phyloP scores from a whole-genome alignment of 1,140 invertebrate genomes.

The Brachionus plicatilis region DNA sequence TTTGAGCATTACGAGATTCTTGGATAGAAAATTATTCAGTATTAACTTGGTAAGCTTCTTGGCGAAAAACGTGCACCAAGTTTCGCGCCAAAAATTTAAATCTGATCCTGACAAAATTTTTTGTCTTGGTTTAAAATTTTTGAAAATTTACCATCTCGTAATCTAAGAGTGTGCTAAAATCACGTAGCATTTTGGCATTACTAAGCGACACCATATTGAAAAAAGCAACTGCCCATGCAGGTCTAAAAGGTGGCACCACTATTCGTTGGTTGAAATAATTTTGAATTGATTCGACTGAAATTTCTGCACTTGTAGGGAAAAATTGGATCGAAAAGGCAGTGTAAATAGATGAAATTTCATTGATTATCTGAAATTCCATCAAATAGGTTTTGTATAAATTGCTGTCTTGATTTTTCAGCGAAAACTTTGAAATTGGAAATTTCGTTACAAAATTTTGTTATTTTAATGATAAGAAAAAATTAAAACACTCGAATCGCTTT shows the following conservation, averaged over 20 bases:
- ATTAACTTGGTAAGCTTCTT: no score
- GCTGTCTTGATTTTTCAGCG: background rate
- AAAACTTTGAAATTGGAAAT: background rate
- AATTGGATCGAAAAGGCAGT: constrained; percentile 7
- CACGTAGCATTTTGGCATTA: background rate
- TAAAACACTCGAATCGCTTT: background rate
- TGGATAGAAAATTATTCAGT: background rate
- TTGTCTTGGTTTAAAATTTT: background rate
- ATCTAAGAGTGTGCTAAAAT: background rate
- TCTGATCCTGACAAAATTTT: background rate
- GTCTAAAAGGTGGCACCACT: background rate
- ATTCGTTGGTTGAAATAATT: constrained; percentile 20
- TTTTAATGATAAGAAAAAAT: background rate
- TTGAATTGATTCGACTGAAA: background rate
- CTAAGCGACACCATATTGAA: background rate
- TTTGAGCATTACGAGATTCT: background rate
- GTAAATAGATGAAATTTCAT: background rate
- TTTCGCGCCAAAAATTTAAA: background rate
- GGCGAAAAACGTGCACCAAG: background rate
- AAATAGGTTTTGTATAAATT: constrained; percentile 18
- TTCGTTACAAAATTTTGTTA: no score
- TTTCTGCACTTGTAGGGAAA: background rate
- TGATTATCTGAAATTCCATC: constrained; percentile 2
- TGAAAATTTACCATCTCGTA: constrained; percentile 7
- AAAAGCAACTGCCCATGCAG: background rate